phyloP scores from a whole-genome alignment of 2,888 invertebrate genomes.

The Elegia similella region DNA sequence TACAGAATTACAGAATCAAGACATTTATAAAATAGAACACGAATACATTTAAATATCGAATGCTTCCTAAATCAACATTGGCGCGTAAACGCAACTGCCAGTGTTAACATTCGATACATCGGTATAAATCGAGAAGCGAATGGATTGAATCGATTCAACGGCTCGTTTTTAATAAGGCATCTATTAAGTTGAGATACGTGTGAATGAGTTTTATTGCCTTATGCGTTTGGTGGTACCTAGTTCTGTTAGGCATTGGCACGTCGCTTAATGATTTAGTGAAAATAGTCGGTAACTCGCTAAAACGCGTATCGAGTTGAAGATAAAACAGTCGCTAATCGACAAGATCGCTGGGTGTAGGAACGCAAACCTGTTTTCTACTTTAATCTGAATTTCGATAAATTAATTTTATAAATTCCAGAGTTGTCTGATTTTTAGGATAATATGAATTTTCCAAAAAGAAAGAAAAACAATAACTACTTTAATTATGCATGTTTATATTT shows the following conservation, averaged over 20 bases:
- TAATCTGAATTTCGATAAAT: too few relatives aligned
- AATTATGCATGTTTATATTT: too few relatives aligned
- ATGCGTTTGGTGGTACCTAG: slow-evolving; percentile 49
- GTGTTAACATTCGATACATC: slow-evolving; percentile 59
- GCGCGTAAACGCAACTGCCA: slow-evolving; percentile 57
- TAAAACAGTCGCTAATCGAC: slow-evolving; percentile 2
- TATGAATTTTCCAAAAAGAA: too few relatives aligned
- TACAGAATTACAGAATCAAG: slow-evolving; percentile 47
- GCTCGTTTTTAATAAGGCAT: slow-evolving; percentile 76
- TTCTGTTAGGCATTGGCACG: slow-evolving; percentile 61
- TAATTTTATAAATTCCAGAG: too few relatives aligned
- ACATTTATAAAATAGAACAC: slow-evolving; percentile 57
- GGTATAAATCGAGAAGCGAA: slow-evolving; percentile 44
- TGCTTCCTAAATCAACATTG: slow-evolving; percentile 45
- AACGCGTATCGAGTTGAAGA: slow-evolving; percentile 11
- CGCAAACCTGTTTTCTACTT: too few relatives aligned
- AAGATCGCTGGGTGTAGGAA: background rate
- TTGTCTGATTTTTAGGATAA: too few relatives aligned
- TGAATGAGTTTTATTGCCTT: slow-evolving; percentile 79
- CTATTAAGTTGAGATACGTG: slow-evolving; percentile 76
- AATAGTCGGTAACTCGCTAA: slow-evolving; percentile 22
- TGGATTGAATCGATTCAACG: slow-evolving; percentile 59
- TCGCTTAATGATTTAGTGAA: slow-evolving; percentile 68
- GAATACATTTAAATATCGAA: slow-evolving; percentile 63
- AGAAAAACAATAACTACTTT: too few relatives aligned